Evolutionary conservation across 2,888 invertebrate species (phyloP), one percentile per base, ranked within the genome.

Genomic region (Cheilosia urbana): DNA sequence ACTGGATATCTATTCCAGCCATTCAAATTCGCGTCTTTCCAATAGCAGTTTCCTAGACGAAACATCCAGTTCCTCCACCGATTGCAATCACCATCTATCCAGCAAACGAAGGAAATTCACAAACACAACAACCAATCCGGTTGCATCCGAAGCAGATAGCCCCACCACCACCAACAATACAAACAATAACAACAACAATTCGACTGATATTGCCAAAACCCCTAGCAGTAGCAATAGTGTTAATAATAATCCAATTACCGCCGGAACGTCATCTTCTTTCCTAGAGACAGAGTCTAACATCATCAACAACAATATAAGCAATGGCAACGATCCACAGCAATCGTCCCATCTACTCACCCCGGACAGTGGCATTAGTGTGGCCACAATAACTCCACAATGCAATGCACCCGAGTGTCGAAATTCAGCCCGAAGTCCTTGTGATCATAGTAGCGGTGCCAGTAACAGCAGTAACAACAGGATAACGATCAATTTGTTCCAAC

Each of bases 401-500:
- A 42, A 40, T 63, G 75, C 82, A 11, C 73, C 88, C 19, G 83
- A 87, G 7, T 87, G 80, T 69, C 80, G 79, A 27, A 84, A 71
- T 51, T 15, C 75, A 13, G 34, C 69, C 13, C 71, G 71, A 40
- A 72, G 72, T 65, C 77, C 78, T 17, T 81, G 85, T 45, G 77
- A 87, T 45, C 79, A 76, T 57, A 88, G 60, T 11, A 83, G 68
- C 55, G 73, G 83, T 58, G 53, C 71, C 63, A 87, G 75, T 4
- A 84, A 63, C 55, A 76, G 65, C 58, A 87, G 73, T 72, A 51
- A 1, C 51, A 88, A 88, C 53, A 87, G 88, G 57, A 83, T 87
- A 17, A 84, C 88, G 5, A 88, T 89, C 24, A 89, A 89, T 87
- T 72, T 89, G 71, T 90, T 89, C 82, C 89, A 90, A 58, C 95